Conservation (phyloP, 35 echinoderm and acorn worm species). For the Acanthaster planci region DNA sequence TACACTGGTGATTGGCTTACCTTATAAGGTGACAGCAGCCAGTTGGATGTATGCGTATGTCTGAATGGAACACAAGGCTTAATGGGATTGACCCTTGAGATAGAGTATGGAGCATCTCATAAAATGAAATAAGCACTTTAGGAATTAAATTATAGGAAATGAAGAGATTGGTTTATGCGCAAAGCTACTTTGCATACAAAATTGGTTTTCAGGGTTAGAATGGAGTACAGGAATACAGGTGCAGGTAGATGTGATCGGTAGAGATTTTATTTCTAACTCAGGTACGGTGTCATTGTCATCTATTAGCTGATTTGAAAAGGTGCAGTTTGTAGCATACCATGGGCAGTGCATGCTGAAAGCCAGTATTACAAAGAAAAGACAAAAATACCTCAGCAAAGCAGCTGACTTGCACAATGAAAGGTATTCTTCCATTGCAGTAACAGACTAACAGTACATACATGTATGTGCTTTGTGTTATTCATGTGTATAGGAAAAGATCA, state of each 20-base stretch:
- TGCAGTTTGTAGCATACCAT: neutral
- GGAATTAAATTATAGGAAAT: neutral
- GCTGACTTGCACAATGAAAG: no score
- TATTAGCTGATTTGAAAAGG: neutral
- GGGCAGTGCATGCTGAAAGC: no score
- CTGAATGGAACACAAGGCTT: no score
- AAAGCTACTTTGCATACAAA: neutral
- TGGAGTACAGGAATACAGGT: neutral
- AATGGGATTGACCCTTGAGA: neutral
- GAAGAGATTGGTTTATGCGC: neutral
- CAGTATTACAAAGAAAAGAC: no score
- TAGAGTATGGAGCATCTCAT: neutral
- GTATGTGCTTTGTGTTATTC: no score
- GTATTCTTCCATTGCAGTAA: no score
- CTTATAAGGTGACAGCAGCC: slow-evolving; percentile 6
- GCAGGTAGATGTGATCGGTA: neutral
- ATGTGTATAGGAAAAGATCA: no score
- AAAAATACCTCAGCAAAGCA: no score
- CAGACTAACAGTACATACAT: no score
- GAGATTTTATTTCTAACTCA: neutral
- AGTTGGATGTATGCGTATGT: neutral
- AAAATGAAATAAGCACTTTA: neutral
- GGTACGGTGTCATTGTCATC: neutral
- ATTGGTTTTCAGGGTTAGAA: neutral
- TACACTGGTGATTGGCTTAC: neutral